Evolutionary conservation across 2,888 invertebrate genomes (phyloP).

Genomic region (Fabriciana adippe): DNA sequence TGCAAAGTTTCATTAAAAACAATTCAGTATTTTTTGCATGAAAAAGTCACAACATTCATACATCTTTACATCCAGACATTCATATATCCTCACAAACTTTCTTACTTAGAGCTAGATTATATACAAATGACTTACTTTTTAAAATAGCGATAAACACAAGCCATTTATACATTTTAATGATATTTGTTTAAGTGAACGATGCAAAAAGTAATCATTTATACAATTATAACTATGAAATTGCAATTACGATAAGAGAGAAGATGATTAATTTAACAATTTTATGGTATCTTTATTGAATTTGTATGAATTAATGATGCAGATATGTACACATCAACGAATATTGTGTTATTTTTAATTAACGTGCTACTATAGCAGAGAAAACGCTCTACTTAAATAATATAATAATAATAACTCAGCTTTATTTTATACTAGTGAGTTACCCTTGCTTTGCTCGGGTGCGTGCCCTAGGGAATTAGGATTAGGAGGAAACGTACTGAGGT

Average conservation of each 20-base stretch:
- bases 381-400: too few species aligned
- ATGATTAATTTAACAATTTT: slow-evolving; percentile 8
- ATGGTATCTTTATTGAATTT: slow-evolving; percentile 3
- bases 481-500: too few species aligned
- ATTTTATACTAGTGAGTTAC: too few species aligned
- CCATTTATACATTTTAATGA: slow-evolving; percentile 20
- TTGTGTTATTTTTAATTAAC: not conserved
- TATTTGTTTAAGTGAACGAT: slow-evolving; percentile 7
- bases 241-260: slow-evolving; percentile 25
- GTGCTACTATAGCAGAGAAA: too few species aligned
- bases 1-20: too few species aligned
- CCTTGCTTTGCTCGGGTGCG: too few species aligned
- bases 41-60: too few species aligned
- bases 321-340: not conserved
- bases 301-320: not conserved
- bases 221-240: slow-evolving; percentile 18
- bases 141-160: slow-evolving; percentile 20
- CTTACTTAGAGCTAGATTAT: not conserved
- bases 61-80: too few species aligned
- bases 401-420: too few species aligned
- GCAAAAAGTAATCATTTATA: slow-evolving; percentile 20
- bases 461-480: too few species aligned
- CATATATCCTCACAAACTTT: too few species aligned
- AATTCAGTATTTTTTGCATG: too few species aligned
- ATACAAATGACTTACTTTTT: slow-evolving; percentile 23